Evolutionary conservation across 2,113 vertebrate species (phyloP), one percentile per base, ranked within the genome.

Genomic region (Phoxinus phoxinus): DNA sequence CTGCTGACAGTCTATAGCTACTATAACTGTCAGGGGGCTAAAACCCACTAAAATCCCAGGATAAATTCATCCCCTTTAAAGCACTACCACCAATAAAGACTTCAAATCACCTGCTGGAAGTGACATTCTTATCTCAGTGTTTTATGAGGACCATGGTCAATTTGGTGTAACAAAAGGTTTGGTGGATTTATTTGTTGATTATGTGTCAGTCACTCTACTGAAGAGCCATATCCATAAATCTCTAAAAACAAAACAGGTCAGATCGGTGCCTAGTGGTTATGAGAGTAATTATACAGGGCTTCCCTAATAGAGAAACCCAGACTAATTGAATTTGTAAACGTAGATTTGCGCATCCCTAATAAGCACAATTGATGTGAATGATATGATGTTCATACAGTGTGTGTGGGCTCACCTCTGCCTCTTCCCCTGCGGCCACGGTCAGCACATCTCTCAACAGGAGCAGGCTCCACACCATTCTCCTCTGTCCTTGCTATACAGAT

Each of bases 391-490:
- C 3, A 44, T 32, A 58, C 4, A n/a, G n/a, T 35, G 58, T 41
- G 25, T 5, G 17, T 58, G 27, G 13, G 15, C 93, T 94, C 91
- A 98, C 98, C 97, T 96, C 96, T 96, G 69, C 96, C 96, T 92
- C 94, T 95, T 30, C 93, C 92, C 88, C 96, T 94, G 23, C 96
- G 97, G 48, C 97, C 96, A 81, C 95, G 95, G 67, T 98, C 98
- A 5, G 96, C 94, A 87, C 95, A 92, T 89, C 93, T 96, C n/a
- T 98, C 97, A 88, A 94, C 95, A 74, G 95, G 96, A 85, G 72
- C 92, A 86, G 82, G 93, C 89, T 98, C 97, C 90, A 98, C 95
- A 27, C 97, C 98, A 56, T 99, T 99, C 92, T 99, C 98, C 93
- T 98, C 98, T 69, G 93, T 90, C 92, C 95, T 95, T 73, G 94